Evolutionary conservation across 2,888 invertebrate genomes (phyloP).

Genomic region (Drosophila quasianomalipes): DNA sequence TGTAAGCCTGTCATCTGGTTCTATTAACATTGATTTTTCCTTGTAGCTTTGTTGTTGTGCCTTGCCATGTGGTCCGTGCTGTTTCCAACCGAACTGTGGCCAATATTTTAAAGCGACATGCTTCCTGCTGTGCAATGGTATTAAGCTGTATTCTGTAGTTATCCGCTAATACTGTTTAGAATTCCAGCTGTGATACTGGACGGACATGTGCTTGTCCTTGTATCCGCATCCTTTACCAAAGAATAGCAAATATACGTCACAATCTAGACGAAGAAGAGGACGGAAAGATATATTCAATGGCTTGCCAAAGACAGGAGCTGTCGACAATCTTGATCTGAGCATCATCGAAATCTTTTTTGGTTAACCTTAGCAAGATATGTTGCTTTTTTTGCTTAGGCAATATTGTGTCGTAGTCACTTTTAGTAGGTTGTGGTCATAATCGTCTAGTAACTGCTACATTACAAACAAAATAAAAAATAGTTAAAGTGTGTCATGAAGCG

Average conservation of each 20-base stretch:
- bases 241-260: too few relatives aligned
- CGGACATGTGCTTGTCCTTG: not conserved
- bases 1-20: not conserved
- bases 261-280: not conserved
- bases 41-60: not conserved
- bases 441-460: not conserved
- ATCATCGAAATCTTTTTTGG: not conserved
- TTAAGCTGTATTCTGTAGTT: not conserved
- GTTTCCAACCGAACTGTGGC: not conserved
- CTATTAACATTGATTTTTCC: slow-evolving; percentile 1
- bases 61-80: too few relatives aligned
- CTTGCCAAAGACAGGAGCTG: not conserved
- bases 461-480: not conserved
- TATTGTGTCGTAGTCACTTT: not conserved
- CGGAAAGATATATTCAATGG: not conserved
- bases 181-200: not conserved
- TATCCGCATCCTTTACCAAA: not conserved
- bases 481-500: not conserved
- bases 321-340: not conserved
- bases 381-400: not conserved
- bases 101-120: not conserved
- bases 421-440: not conserved
- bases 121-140: slow-evolving; percentile 1
- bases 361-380: not conserved
- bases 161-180: not conserved